phyloP scores from a whole-genome alignment of 2,113 vertebrate genomes.

The Erinaceus europaeus region DNA sequence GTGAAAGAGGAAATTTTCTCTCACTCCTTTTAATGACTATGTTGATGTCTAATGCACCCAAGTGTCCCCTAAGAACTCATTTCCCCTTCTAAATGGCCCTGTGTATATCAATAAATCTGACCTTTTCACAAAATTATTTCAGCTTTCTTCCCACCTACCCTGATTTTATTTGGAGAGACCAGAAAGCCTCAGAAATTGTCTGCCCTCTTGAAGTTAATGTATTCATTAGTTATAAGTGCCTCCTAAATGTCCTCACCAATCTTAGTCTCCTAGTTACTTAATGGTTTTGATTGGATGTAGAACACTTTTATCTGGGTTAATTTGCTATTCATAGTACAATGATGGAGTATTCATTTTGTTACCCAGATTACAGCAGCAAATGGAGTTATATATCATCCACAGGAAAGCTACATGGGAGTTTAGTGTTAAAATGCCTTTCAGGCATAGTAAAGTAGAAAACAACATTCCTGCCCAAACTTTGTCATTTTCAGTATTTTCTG shows the following conservation, averaged over 20 bases:
- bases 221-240: slow-evolving; percentile 86
- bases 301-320: slow-evolving; percentile 86
- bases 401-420: slow-evolving; percentile 72
- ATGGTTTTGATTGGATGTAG: slow-evolving; percentile 84
- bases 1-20: too few species aligned
- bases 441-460: slow-evolving; percentile 72
- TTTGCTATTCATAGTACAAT: slow-evolving; percentile 86
- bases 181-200: slow-evolving; percentile 54
- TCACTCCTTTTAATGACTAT: neutral
- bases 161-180: slow-evolving; percentile 77
- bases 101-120: slow-evolving; percentile 60
- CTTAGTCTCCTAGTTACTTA: slow-evolving; percentile 81
- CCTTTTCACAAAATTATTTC: slow-evolving; percentile 61
- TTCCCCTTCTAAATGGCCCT: slow-evolving; percentile 68
- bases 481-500: slow-evolving; percentile 38
- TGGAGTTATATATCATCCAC: slow-evolving; percentile 83
- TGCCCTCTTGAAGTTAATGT: slow-evolving; percentile 77
- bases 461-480: slow-evolving; percentile 47
- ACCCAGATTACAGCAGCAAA: slow-evolving; percentile 83
- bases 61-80: slow-evolving; percentile 26
- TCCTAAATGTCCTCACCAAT: slow-evolving; percentile 78
- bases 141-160: slow-evolving; percentile 67
- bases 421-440: slow-evolving; percentile 75
- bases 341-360: slow-evolving; percentile 87
- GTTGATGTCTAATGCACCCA: neutral